These are phyloP conservation scores for Centropristis striata DNA, from an alignment of 2,113 vertebrate genomes.

Conservation along the genomic window DNA sequence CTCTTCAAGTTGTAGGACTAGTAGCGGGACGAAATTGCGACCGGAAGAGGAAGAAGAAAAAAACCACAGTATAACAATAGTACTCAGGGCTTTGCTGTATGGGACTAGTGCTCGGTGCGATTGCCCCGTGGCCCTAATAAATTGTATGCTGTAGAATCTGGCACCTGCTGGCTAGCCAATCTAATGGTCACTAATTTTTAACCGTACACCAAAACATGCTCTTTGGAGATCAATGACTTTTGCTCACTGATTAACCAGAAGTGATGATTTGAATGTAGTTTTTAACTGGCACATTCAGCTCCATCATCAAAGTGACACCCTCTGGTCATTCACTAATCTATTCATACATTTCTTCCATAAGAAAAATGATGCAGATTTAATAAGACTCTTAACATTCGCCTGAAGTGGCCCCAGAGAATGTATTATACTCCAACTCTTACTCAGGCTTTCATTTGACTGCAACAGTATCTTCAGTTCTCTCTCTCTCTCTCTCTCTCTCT, in stretches of 20 bases:
- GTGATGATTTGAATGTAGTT: too few relatives aligned
- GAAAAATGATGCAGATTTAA: slow-evolving; percentile 33
- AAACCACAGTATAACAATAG: too few relatives aligned
- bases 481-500: slow-evolving; percentile 5
- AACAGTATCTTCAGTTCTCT: slow-evolving; percentile 63
- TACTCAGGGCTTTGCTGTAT: too few relatives aligned
- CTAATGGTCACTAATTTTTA: too few relatives aligned
- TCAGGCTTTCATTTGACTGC: slow-evolving; percentile 56
- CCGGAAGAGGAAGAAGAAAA: too few relatives aligned
- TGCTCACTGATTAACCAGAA: neutral
- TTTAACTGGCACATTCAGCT: neutral
- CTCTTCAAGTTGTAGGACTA: too few relatives aligned
- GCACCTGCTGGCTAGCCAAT: too few relatives aligned
- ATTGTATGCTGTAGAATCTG: too few relatives aligned
- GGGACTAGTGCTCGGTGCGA: too few relatives aligned
- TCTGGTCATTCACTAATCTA: slow-evolving; percentile 8
- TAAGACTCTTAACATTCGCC: slow-evolving; percentile 11
- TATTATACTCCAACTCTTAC: slow-evolving; percentile 23
- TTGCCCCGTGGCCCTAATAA: too few relatives aligned
- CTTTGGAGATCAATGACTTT: neutral
- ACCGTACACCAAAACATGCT: neutral
- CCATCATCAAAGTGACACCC: slow-evolving; percentile 4
- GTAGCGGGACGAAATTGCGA: too few relatives aligned
- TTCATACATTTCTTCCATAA: neutral
- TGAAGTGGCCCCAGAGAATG: slow-evolving; percentile 25